Percentiles rank a stretch among this genome's conserved stretches.
Evolutionary conservation across 2,888 invertebrate genomes (phyloP).

Genomic region (Tipula unca): DNA sequence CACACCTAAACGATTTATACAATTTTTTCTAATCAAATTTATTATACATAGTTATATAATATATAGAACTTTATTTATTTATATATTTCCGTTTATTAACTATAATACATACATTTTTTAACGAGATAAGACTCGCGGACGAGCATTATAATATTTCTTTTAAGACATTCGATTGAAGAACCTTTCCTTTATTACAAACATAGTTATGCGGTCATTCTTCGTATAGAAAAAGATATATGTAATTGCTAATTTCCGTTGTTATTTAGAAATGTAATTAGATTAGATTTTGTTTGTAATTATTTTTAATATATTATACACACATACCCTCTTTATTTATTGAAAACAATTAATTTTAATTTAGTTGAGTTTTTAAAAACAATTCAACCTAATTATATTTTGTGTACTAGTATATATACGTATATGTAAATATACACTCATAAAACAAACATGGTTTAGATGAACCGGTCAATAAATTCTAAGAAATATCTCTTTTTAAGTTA

Average conservation of each 20-base stretch:
- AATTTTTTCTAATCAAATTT: neutral
- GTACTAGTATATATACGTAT: neutral
- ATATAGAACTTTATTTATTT: neutral
- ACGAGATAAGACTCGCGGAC: neutral
- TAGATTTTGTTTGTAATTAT: neutral
- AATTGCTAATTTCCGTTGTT: neutral
- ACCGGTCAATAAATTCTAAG: neutral
- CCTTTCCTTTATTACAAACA: neutral
- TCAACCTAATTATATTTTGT: neutral
- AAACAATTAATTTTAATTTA: neutral
- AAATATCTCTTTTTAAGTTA: neutral
- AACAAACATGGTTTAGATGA: neutral
- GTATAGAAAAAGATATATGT: neutral
- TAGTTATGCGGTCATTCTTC: neutral
- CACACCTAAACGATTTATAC: neutral
- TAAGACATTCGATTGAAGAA: neutral
- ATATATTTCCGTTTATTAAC: neutral
- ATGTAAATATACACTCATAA: neutral
- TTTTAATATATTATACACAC: neutral
- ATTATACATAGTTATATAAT: neutral
- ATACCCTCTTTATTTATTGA: neutral
- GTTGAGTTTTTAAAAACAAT: neutral
- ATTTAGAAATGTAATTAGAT: neutral
- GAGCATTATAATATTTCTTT: neutral
- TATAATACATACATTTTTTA: neutral